Evolutionary conservation across 2,888 invertebrate species (phyloP).

Genomic region (Aleiodes leptofemur): DNA sequence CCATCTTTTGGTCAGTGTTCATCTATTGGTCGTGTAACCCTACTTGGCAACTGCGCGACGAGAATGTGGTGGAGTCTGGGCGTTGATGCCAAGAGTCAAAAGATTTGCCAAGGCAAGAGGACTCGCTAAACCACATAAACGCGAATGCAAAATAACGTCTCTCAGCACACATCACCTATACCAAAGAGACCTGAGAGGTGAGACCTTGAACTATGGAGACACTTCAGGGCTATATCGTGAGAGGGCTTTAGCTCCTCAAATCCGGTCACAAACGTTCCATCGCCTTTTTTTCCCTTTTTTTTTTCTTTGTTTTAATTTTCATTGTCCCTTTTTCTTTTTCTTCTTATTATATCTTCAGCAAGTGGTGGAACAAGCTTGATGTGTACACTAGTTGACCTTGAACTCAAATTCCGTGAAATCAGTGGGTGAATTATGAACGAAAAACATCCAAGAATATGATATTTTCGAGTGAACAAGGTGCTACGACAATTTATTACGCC

Average conservation of each 20-base stretch:
- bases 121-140: constrained; percentile 3
- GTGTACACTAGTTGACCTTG: constrained; percentile 17
- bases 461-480: not conserved
- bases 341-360: not conserved
- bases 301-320: not conserved
- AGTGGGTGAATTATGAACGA: constrained; percentile 7
- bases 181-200: not conserved
- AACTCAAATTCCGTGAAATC: constrained; percentile 21
- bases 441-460: not conserved
- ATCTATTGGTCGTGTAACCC: too few relatives aligned
- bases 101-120: constrained; percentile 13
- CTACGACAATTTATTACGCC: too few relatives aligned
- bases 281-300: not conserved
- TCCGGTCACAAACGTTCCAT: constrained; percentile 25
- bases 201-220: constrained; percentile 41
- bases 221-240: constrained; percentile 16
- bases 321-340: not conserved
- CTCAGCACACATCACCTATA: not conserved
- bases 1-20: too few relatives aligned
- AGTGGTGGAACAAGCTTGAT: not conserved
- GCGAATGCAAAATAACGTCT: constrained; percentile 42
- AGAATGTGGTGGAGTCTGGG: constrained; percentile 25
- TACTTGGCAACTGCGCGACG: constrained; percentile 40
- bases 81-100: constrained; percentile 37
- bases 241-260: constrained; percentile 1